Conservation (phyloP, 2,113 vertebrate genomes). For the Holacanthus passer region DNA sequence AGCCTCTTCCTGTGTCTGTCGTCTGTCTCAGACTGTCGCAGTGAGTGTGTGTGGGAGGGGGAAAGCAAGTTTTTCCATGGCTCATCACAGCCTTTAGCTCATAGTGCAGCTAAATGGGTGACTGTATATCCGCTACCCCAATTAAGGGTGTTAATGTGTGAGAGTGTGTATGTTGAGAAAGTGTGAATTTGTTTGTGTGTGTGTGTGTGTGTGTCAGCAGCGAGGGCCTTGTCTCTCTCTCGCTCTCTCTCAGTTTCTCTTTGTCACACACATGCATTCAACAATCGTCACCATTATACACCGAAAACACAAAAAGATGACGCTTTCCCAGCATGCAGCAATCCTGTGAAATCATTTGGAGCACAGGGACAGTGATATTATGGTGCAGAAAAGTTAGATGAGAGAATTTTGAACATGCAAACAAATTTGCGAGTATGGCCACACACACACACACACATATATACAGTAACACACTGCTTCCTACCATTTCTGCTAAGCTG, state of each 20-base stretch:
- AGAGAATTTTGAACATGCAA: constrained; percentile 1
- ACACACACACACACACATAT: not conserved
- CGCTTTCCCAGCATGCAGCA: constrained; percentile 15
- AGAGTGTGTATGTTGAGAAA: constrained; percentile 55
- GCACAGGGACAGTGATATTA: not conserved
- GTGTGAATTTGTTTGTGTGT: constrained; percentile 52
- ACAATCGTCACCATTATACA: constrained; percentile 45
- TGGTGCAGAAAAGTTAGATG: constrained; percentile 16
- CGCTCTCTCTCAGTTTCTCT: not conserved
- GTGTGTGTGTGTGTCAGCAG: constrained; percentile 32
- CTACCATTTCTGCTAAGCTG: constrained; percentile 49
- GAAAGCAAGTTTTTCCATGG: constrained; percentile 64
- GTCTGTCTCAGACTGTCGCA: constrained; percentile 76
- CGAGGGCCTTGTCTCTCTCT: constrained; percentile 7
- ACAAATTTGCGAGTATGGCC: not conserved
- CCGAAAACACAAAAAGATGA: constrained; percentile 2
- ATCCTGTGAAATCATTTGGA: not conserved
- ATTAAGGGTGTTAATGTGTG: constrained; percentile 80
- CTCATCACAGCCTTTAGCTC: constrained; percentile 75
- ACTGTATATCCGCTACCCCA: constrained; percentile 73
- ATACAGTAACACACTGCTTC: constrained; percentile 21
- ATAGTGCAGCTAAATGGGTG: constrained; percentile 73
- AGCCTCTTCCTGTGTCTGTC: constrained; percentile 65
- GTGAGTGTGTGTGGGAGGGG: constrained; percentile 74
- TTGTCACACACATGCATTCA: constrained; percentile 28